Conservation (phyloP, 2,888 invertebrate species). For the Gisinianus flammeolus region DNA sequence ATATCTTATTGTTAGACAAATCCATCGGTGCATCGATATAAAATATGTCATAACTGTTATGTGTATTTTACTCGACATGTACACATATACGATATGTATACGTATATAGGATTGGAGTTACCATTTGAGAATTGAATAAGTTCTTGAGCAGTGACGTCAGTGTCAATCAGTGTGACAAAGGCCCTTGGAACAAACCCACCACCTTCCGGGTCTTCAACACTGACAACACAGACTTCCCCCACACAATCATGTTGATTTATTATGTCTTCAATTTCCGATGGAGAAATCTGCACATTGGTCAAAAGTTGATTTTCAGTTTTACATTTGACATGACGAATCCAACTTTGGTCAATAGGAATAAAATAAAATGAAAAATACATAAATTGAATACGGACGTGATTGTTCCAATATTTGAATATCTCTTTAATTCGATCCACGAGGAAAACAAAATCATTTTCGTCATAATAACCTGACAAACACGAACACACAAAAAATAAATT, state of each 20-base stretch:
- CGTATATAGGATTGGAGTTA: too few relatives aligned
- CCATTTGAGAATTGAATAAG: constrained; percentile 51
- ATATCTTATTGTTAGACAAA: too few relatives aligned
- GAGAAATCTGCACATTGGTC: constrained; percentile 45
- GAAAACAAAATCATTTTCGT: constrained; percentile 51
- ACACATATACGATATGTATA: too few relatives aligned
- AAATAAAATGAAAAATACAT: neutral
- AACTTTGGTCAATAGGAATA: neutral
- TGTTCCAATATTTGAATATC: constrained; percentile 55
- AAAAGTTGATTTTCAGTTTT: neutral
- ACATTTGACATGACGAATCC: neutral
- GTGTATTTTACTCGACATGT: too few relatives aligned
- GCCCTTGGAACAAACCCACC: constrained; percentile 55
- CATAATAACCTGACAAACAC: constrained; percentile 48
- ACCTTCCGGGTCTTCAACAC: constrained; percentile 52
- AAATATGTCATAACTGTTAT: too few relatives aligned
- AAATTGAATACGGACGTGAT: constrained; percentile 45
- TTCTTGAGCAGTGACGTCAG: constrained; percentile 36
- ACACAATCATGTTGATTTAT: constrained; percentile 51
- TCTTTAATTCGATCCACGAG: constrained; percentile 54
- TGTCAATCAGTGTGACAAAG: constrained; percentile 35
- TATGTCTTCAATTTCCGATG: constrained; percentile 54
- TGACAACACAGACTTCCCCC: constrained; percentile 54
- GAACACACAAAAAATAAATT: too few relatives aligned
- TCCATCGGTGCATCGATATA: too few relatives aligned